Base-by-base conservation (phyloP, 2,797 vertebrate species). In the Nyctalus aviator region DNA sequence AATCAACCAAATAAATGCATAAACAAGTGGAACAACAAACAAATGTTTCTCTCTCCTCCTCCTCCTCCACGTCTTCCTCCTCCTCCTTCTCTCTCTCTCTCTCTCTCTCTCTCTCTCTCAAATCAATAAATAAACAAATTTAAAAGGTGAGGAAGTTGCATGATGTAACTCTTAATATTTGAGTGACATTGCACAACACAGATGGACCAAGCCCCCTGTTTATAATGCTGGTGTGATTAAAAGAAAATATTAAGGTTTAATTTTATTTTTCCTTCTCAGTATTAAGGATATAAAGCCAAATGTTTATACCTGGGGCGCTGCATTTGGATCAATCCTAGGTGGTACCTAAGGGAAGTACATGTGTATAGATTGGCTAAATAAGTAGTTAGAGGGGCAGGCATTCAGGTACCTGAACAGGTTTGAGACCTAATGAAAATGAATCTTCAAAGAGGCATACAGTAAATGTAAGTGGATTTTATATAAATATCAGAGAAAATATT, bases 401-500 rank as follows among this genome's bases (percentile, higher is more conserved):
- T 91, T 69, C 27, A 44, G 62, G 12, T 90, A 50, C 71, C 69
- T 68, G 44, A 77, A 62, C 23, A 86, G 72, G 23, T 68, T 76
- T 82, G 13, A 90, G 30, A 93, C 46, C 66, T 72, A 81, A 76
- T 91, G 78, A 91, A 95, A 88, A 83, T 41, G 30, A 44, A 62
- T 55, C 30, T 37, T 94, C 32, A 62, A 91, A 92, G 55, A 93
- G 48, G 13, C 50, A 44, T 86, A 59, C 5, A 55, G 76, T 84
- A 92, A 85, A 91, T n/a, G 1, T 23, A 76, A 92, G 50, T 37
- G 9, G 18, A 37, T 72, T 86, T 78, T 91, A 90, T 37, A 25
- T 93, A 85, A 82, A 48, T 53, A 92, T n/a, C 11, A n/a, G 53
- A 86, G 76, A 87, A 96, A 89, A 79, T 53, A 84, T 50, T 85